These are phyloP conservation scores for Leptura quadrifasciata DNA, from an alignment of 2,888 invertebrate species.

Conservation along the genomic window DNA sequence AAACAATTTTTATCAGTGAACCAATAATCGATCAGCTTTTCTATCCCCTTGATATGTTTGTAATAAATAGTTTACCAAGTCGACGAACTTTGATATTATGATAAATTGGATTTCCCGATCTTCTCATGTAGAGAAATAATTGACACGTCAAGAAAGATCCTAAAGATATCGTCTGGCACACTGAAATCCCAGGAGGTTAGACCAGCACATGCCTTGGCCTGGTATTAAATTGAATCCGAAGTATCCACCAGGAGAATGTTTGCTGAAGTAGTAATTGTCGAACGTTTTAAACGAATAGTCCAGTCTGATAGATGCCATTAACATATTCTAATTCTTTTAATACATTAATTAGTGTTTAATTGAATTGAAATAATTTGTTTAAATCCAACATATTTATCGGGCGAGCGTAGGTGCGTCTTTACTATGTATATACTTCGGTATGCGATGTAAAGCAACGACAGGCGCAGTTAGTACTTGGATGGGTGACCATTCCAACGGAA, in stretches of 20 bases:
- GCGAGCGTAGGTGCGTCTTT: too few species aligned
- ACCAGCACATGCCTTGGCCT: conserved; percentile 40
- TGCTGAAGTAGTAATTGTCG: conserved; percentile 38
- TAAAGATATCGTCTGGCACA: conserved; percentile 39
- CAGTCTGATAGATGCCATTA: conserved; percentile 12
- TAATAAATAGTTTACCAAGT: conserved; percentile 49
- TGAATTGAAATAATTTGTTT: background rate
- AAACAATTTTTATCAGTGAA: conserved; percentile 32
- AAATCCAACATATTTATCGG: too few species aligned
- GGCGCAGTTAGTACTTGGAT: too few species aligned
- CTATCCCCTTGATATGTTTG: conserved; percentile 34
- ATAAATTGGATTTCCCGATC: conserved; percentile 48
- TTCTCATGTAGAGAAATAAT: conserved; percentile 46
- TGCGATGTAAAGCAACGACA: too few species aligned
- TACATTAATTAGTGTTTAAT: background rate
- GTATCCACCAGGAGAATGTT: conserved; percentile 37
- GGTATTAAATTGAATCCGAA: conserved; percentile 42
- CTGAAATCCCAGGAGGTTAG: conserved; percentile 34
- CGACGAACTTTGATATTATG: conserved; percentile 50
- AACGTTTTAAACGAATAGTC: conserved; percentile 21
- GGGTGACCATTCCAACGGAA: too few species aligned
- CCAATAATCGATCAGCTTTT: conserved; percentile 33
- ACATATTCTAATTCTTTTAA: background rate
- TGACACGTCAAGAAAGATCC: conserved; percentile 45
- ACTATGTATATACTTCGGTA: too few species aligned